Conservation (phyloP, 2,113 vertebrate genomes). For the Pygoscelis antarcticus region DNA sequence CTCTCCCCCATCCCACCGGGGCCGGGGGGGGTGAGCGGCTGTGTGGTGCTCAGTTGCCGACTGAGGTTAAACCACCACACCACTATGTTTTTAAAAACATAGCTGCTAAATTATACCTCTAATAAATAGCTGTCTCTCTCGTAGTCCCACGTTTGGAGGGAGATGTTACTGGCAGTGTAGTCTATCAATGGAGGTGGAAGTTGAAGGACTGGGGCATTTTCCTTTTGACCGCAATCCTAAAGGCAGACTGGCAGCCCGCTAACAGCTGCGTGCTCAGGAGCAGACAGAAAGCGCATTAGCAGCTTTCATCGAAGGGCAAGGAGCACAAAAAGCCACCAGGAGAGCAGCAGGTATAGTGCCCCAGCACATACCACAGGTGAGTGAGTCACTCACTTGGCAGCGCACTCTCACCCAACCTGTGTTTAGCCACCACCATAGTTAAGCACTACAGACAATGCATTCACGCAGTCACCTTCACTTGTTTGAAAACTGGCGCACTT, state of each 20-base stretch:
- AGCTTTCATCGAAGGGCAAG: not conserved
- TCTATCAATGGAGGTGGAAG: not conserved
- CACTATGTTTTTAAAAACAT: not conserved
- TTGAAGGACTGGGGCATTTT: not conserved
- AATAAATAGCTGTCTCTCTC: not conserved
- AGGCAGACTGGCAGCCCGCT: not conserved
- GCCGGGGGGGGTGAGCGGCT: too few relatives aligned
- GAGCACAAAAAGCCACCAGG: not conserved
- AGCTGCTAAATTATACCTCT: not conserved
- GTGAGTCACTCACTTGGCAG: not conserved
- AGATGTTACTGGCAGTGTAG: not conserved
- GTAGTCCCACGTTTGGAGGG: fast-evolving
- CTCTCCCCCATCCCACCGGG: too few relatives aligned
- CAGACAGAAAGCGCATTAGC: fast-evolving
- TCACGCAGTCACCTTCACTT: not conserved
- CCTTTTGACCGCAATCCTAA: not conserved
- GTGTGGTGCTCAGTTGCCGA: too few relatives aligned
- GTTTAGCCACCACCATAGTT: not conserved
- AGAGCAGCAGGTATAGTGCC: not conserved
- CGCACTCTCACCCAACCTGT: not conserved
- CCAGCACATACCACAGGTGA: not conserved
- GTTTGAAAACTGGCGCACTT: not conserved
- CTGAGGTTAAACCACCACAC: too few relatives aligned
- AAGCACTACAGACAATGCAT: not conserved
- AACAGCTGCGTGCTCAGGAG: not conserved